phyloP scores from a whole-genome alignment of 2,113 vertebrate genomes.

The Hyperoodon ampullatus region DNA sequence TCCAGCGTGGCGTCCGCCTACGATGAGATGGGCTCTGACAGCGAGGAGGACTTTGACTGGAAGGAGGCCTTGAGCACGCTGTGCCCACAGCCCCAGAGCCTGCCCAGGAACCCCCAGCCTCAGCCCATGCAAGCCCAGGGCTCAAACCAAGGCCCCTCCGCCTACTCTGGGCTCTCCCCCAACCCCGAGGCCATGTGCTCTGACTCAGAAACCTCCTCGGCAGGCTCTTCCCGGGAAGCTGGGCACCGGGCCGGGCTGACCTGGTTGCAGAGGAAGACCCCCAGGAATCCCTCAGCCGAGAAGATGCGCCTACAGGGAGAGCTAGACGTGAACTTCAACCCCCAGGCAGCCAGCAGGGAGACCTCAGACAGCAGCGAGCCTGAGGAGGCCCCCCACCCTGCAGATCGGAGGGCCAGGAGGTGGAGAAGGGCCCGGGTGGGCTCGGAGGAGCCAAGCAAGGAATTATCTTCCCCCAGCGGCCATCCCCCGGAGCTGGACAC shows the following conservation, averaged over 20 bases:
- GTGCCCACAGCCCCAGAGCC: conserved; percentile 77
- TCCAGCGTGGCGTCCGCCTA: conserved; percentile 92
- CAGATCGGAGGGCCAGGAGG: conserved; percentile 86
- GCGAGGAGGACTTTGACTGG: conserved; percentile 89
- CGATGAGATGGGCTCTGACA: conserved; percentile 92
- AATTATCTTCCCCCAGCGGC: conserved; percentile 45
- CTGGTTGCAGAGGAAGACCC: conserved; percentile 83
- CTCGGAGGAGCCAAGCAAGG: conserved; percentile 83
- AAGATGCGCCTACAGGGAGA: conserved; percentile 79
- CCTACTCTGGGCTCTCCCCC: conserved; percentile 89
- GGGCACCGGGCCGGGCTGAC: conserved; percentile 73
- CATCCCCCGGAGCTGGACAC: conserved; percentile 67
- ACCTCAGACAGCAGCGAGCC: conserved; percentile 93
- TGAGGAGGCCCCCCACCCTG: conserved; percentile 86
- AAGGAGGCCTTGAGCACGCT: conserved; percentile 83
- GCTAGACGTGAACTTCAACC: conserved; percentile 96
- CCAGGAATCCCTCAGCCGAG: conserved; percentile 74
- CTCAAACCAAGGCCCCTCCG: conserved; percentile 82
- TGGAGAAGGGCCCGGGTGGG: conserved; percentile 88
- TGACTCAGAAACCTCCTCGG: conserved; percentile 92
- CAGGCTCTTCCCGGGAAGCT: conserved; percentile 86
- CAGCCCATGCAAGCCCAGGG: conserved; percentile 87
- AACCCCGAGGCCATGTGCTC: conserved; percentile 92
- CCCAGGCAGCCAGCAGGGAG: conserved; percentile 84
- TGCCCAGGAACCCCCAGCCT: conserved; percentile 87